A percentile compares a stretch with the other conserved stretches of the same genome.
Conservation (phyloP, 2,888 invertebrate genomes). For the Tyria jacobaeae region DNA sequence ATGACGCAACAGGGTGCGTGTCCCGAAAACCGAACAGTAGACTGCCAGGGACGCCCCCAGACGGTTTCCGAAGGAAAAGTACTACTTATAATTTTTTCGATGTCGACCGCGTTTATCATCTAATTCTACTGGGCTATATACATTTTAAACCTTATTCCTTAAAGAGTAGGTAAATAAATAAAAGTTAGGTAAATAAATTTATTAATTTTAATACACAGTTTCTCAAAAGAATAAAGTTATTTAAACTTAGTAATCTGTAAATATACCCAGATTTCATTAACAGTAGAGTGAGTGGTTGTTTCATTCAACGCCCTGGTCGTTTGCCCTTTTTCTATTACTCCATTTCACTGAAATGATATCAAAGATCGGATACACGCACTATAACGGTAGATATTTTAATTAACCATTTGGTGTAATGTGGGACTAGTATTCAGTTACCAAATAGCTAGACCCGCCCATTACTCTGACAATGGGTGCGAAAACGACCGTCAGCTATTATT, state of each 20-base stretch:
- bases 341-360: conserved; percentile 51
- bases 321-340: conserved; percentile 42
- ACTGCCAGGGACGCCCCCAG: too few species aligned
- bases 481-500: conserved; percentile 43
- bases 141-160: too few species aligned
- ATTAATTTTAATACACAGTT: too few species aligned
- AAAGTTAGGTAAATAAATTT: too few species aligned
- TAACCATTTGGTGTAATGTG: conserved; percentile 54
- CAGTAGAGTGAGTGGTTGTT: conserved; percentile 18
- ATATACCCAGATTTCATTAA: conserved; percentile 18
- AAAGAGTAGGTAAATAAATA: too few species aligned
- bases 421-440: conserved; percentile 44
- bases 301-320: conserved; percentile 35
- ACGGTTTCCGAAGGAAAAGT: too few species aligned
- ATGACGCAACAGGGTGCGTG: too few species aligned
- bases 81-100: too few species aligned
- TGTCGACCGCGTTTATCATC: too few species aligned
- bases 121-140: too few species aligned
- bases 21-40: too few species aligned
- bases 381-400: conserved; percentile 55
- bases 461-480: conserved; percentile 41
- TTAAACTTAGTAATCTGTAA: conserved; percentile 3
- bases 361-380: conserved; percentile 50
- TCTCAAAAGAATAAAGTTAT: too few species aligned
- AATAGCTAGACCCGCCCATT: conserved; percentile 44